phyloP scores from a whole-genome alignment of 92 coral and sea anemone species.

The Zoanthus sociatus region DNA sequence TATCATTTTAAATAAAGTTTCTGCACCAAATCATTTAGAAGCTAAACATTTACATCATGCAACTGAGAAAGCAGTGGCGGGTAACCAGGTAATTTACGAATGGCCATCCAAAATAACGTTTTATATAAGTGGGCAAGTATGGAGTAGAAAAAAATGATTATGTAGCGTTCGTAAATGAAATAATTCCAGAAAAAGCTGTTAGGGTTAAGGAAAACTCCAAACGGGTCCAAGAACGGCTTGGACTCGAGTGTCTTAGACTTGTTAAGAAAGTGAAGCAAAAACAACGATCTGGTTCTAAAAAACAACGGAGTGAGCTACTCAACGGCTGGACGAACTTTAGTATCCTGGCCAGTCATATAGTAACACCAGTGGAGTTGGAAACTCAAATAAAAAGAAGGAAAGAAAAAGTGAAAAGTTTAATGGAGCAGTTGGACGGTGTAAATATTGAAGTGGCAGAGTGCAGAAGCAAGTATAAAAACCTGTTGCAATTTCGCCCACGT shows the following conservation, averaged over 20 bases:
- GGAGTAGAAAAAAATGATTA: slow-evolving; percentile 29
- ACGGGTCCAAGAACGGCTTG: slow-evolving; percentile 20
- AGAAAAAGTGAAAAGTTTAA: slow-evolving; percentile 10
- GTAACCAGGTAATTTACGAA: no score
- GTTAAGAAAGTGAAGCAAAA: no score
- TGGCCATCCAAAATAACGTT: no score
- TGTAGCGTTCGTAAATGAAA: slow-evolving; percentile 47
- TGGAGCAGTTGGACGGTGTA: slow-evolving; percentile 24
- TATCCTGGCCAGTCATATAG: slow-evolving; percentile 44
- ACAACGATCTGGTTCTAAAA: slow-evolving; percentile 21
- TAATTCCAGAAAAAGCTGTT: slow-evolving; percentile 52
- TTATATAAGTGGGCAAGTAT: slow-evolving; percentile 48
- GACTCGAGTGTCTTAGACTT: slow-evolving; percentile 3
- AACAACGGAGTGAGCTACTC: slow-evolving; percentile 8
- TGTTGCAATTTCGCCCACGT: not conserved
- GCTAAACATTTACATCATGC: no score
- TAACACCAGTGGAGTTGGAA: slow-evolving; percentile 41
- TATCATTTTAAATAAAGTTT: slow-evolving; percentile 38
- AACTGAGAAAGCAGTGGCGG: no score
- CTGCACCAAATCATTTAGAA: not conserved
- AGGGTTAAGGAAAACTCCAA: slow-evolving; percentile 32
- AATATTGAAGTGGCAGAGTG: slow-evolving; percentile 53
- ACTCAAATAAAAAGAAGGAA: slow-evolving; percentile 10
- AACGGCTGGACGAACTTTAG: slow-evolving; percentile 27
- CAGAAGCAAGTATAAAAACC: slow-evolving; percentile 34